Evolutionary conservation across 2,888 invertebrate species (phyloP).

Genomic region (Ichneumoninae sp.): DNA sequence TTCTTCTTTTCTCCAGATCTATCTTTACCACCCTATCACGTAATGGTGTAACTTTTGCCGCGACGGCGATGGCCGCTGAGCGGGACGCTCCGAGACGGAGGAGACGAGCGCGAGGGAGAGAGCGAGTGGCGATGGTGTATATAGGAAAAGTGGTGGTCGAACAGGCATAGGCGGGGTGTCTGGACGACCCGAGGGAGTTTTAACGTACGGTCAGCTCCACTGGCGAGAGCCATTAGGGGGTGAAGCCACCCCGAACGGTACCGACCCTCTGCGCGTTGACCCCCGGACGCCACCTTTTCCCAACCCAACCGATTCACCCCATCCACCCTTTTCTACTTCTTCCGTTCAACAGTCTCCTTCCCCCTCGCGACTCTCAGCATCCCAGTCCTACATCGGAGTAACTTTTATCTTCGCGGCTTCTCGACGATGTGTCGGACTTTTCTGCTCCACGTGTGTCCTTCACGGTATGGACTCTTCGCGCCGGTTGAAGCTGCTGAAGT

Average conservation of each 20-base stretch:
- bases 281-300: conserved; percentile 39
- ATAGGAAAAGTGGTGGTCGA: conserved; percentile 16
- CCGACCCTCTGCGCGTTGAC: conserved; percentile 52
- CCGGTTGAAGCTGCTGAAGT: background rate
- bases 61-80: conserved; percentile 68
- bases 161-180: conserved; percentile 51
- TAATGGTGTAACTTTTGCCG: conserved; percentile 82
- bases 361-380: conserved; percentile 42
- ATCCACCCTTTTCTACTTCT: conserved; percentile 21
- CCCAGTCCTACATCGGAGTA: conserved; percentile 26
- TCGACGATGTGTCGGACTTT: background rate
- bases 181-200: conserved; percentile 78
- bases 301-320: conserved; percentile 13
- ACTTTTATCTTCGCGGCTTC: conserved; percentile 66
- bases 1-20: conserved; percentile 63
- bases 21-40: conserved; percentile 78
- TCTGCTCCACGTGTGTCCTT: background rate
- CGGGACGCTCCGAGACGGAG: conserved; percentile 19
- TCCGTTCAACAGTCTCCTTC: conserved; percentile 28
- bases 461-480: background rate
- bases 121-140: background rate
- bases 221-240: conserved; percentile 71
- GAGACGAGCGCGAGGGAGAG: conserved; percentile 5
- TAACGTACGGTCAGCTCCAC: conserved; percentile 82
- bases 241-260: conserved; percentile 58